phyloP scores from a whole-genome alignment of 1,140 invertebrate species.

The Nymphalis io region DNA sequence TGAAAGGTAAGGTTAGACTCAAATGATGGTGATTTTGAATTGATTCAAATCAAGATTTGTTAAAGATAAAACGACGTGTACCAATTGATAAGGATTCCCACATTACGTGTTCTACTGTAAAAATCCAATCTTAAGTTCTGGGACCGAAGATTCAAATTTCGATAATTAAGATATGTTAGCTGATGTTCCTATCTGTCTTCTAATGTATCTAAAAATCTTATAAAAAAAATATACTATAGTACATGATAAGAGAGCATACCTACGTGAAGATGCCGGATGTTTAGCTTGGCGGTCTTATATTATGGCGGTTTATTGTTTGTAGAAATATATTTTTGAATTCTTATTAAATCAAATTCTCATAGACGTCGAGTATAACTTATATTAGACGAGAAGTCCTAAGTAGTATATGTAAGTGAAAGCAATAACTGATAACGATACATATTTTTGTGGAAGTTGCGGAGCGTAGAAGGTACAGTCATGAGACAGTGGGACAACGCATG shows the following conservation, averaged over 20 bases:
- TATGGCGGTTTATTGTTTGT: background rate
- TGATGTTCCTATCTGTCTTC: constrained; percentile 24
- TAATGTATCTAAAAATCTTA: constrained; percentile 26
- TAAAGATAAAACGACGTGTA: constrained; percentile 12
- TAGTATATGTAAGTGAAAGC: background rate
- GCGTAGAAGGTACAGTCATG: constrained; percentile 53
- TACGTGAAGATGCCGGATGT: constrained; percentile 36
- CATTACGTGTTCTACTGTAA: background rate
- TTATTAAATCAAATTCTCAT: no score
- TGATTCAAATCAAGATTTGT: constrained; percentile 4
- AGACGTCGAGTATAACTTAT: no score
- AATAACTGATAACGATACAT: constrained; percentile 68
- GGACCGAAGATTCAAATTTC: background rate
- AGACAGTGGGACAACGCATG: constrained; percentile 64
- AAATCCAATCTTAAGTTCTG: background rate
- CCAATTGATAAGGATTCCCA: constrained; percentile 4
- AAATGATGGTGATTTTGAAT: background rate
- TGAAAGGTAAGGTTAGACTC: background rate
- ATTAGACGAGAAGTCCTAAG: no score
- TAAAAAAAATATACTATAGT: constrained; percentile 24
- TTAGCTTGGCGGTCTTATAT: constrained; percentile 25
- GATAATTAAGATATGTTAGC: background rate
- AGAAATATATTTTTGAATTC: background rate
- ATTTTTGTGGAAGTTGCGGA: constrained; percentile 60
- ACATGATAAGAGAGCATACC: constrained; percentile 21